A percentile compares a stretch with the other conserved stretches of the same genome.
Conservation (phyloP, 2,113 vertebrate species). For the Hepsetus odoe region DNA sequence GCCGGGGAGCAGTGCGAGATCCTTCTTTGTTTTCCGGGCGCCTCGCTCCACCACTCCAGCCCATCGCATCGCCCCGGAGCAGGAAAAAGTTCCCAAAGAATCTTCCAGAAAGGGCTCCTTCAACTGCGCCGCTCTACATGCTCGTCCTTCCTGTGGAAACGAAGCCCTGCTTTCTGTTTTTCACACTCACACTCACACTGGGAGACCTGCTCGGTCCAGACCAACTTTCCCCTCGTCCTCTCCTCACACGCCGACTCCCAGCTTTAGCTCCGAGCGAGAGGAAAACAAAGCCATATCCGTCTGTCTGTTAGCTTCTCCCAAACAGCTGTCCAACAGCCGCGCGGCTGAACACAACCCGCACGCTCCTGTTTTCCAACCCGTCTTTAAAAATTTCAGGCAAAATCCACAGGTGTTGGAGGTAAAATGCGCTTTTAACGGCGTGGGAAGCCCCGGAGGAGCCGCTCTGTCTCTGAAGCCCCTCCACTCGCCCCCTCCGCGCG, state of each 20-base stretch:
- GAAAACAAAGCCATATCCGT: not conserved
- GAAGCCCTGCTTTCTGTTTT: conserved; percentile 51
- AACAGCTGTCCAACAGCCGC: conserved; percentile 15
- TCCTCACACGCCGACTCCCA: not conserved
- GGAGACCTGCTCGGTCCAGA: conserved; percentile 44
- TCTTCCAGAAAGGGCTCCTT: too few species aligned
- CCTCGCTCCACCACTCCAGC: conserved; percentile 52
- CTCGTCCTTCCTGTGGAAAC: conserved; percentile 66
- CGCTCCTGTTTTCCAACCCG: not conserved
- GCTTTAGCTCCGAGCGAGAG: not conserved
- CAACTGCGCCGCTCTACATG: too few species aligned
- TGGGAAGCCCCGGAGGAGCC: not conserved
- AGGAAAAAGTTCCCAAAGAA: not conserved
- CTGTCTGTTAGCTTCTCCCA: not conserved
- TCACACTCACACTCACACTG: not conserved
- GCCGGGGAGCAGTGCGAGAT: conserved; percentile 49
- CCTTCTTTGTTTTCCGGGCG: conserved; percentile 68
- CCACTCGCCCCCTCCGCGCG: conserved; percentile 60
- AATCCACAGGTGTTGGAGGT: not conserved
- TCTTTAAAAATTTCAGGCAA: not conserved
- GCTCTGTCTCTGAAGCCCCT: not conserved
- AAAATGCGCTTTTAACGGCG: not conserved
- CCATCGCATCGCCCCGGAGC: not conserved
- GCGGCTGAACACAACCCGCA: too few species aligned
- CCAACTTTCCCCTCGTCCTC: conserved; percentile 44